A percentile compares a stretch with the other conserved stretches of the same genome.
Evolutionary conservation across 23 tunicate species (phyloP).

Genomic region (Diplosoma virens): DNA sequence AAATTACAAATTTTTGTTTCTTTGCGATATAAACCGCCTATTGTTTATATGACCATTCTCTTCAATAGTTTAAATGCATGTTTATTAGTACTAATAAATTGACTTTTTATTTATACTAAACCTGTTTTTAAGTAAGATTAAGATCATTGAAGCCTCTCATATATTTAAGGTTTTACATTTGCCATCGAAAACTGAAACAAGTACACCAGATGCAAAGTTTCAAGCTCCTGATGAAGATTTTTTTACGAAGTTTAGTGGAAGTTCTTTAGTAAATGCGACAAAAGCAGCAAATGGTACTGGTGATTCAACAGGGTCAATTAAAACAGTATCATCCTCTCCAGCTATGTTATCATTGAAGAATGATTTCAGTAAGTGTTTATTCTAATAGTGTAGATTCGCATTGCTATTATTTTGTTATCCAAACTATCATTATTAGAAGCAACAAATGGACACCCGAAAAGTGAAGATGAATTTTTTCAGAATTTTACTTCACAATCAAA

Average conservation of each 20-base stretch:
- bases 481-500: conserved; percentile 37
- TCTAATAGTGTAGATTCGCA: too few relatives aligned
- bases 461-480: conserved; percentile 53
- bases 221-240: conserved; percentile 57
- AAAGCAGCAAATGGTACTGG: not conserved
- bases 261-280: conserved; percentile 24
- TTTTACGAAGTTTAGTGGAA: conserved; percentile 69
- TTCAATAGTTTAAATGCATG: too few relatives aligned
- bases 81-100: too few relatives aligned
- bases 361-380: not conserved
- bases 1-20: too few relatives aligned
- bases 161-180: conserved; percentile 55
- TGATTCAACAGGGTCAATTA: conserved; percentile 13
- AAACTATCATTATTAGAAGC: not conserved
- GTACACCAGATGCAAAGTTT: not conserved
- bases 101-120: too few relatives aligned
- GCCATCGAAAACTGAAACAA: conserved; percentile 21
- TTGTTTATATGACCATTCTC: too few relatives aligned
- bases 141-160: too few relatives aligned
- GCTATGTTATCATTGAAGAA: conserved; percentile 35
- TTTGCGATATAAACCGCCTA: too few relatives aligned
- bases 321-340: conserved; percentile 75
- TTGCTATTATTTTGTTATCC: too few relatives aligned
- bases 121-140: too few relatives aligned
- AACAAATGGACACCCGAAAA: conserved; percentile 14